phyloP scores from a whole-genome alignment of 1,140 invertebrate species.

The Brachionus paranguensis region DNA sequence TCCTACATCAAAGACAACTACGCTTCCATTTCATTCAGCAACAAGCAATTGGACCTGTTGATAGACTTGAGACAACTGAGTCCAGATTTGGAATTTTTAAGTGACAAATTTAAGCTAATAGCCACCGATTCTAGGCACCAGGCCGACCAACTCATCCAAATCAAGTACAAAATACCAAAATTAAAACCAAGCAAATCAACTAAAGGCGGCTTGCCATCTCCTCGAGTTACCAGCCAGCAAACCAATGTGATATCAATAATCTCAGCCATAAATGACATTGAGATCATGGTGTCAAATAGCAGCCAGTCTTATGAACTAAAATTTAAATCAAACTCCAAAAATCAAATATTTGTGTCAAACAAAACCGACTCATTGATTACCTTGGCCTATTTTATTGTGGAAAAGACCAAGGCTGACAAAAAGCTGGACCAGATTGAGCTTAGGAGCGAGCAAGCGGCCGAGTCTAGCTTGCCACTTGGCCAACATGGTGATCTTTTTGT shows the following conservation, averaged over 20 bases:
- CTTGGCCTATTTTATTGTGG: neutral
- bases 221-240: neutral
- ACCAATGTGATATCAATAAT: neutral
- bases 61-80: neutral
- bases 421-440: neutral
- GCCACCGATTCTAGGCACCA: neutral
- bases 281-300: neutral
- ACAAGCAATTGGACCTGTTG: neutral
- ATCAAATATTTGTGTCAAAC: slow-evolving; percentile 15
- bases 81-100: neutral
- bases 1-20: neutral
- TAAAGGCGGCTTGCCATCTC: neutral
- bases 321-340: neutral
- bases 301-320: neutral
- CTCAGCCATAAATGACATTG: slow-evolving; percentile 7
- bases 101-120: neutral
- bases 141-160: neutral
- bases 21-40: neutral
- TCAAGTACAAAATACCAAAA: neutral
- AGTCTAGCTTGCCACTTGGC: neutral
- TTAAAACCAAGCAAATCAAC: neutral
- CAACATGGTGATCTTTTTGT: neutral
- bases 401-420: neutral
- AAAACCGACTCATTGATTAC: slow-evolving; percentile 20
- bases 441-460: neutral